Base-by-base conservation (phyloP, 2,797 vertebrate genomes). In the Mus caroli region DNA sequence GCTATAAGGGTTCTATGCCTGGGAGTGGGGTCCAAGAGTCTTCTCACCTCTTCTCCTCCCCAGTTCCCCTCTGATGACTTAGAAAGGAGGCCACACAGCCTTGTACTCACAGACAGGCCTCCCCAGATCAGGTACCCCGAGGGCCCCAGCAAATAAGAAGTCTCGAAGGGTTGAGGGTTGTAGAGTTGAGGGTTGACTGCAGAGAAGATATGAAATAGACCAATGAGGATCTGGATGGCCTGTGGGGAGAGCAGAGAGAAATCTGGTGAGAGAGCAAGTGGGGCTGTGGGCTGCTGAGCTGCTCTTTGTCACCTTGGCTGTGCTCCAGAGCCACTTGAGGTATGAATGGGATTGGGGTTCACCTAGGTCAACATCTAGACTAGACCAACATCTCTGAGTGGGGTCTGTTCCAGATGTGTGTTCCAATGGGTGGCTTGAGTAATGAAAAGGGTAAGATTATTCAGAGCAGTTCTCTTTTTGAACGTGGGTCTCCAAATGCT, bases 211-310 rank as follows among this genome's bases (percentile, higher is more conserved):
- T 98, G 98, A 83, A 97, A 95, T 93, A 98, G 97, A 31, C 98
- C 98, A 0, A 97, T 98, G 97, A 98, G 96, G 94, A 98, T 98
- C 97, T 98, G 98, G 92, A 98, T 97, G 19, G 97, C 98, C 98
- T 98, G 93, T 5, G 7, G 37, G n/a, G 60, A 90, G 46, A 90
- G 4, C 58, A 3, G 73, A 92, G 37, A 92, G 75, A 43, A 71
- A 37, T 46, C 11, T 14, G 0, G 54, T 93, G 78, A 84, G 78
- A 83, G 69, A 52, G 28, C 5, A 62, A 79, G 22, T 34, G 64
- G 7, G n/a, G 20, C 64, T 40, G 12, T 0, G 4, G 13, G 34
- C 73, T 43, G 20, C 15, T 62, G 26, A 34, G 43, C 22, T 6
- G n/a, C 10, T 12, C 75, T 52, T 90, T 28, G 9, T 2, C 31